These are phyloP conservation scores for Sphenopsis melanotis DNA, from an alignment of 2,797 vertebrate genomes.

Conservation along the genomic window DNA sequence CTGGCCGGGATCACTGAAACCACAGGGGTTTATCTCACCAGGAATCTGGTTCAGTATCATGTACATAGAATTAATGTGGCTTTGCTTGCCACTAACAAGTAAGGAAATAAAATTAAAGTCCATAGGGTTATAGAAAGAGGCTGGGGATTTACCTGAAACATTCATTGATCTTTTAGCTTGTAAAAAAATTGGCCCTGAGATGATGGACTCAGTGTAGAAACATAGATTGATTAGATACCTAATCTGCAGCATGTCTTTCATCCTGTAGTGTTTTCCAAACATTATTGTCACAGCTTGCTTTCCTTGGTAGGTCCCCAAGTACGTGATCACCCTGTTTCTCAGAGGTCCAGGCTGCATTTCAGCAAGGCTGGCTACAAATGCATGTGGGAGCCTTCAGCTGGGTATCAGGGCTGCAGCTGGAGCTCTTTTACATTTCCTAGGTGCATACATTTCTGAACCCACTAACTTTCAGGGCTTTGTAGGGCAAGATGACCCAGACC, in stretches of 20 bases:
- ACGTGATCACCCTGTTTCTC: background rate
- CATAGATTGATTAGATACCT: conserved; percentile 33
- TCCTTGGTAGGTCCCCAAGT: background rate
- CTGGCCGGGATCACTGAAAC: background rate
- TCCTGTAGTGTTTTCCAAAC: background rate
- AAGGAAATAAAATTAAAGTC: background rate
- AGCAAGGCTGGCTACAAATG: background rate
- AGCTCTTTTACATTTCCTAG: background rate
- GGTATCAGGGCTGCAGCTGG: background rate
- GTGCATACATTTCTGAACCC: background rate
- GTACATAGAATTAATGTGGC: background rate
- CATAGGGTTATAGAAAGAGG: background rate
- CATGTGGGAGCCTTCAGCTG: fast-evolving
- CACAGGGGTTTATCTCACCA: background rate
- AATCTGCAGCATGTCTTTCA: conserved; percentile 38
- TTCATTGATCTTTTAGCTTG: background rate
- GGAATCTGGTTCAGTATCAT: background rate
- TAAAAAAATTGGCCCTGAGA: background rate
- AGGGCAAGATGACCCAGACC: background rate
- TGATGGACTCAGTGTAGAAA: conserved; percentile 20
- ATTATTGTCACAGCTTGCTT: background rate
- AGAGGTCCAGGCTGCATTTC: background rate
- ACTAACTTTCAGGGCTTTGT: background rate
- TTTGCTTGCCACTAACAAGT: background rate
- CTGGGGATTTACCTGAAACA: conserved; percentile 6